phyloP scores from a whole-genome alignment of 1,140 invertebrate species.

The Lucilia cuprina region DNA sequence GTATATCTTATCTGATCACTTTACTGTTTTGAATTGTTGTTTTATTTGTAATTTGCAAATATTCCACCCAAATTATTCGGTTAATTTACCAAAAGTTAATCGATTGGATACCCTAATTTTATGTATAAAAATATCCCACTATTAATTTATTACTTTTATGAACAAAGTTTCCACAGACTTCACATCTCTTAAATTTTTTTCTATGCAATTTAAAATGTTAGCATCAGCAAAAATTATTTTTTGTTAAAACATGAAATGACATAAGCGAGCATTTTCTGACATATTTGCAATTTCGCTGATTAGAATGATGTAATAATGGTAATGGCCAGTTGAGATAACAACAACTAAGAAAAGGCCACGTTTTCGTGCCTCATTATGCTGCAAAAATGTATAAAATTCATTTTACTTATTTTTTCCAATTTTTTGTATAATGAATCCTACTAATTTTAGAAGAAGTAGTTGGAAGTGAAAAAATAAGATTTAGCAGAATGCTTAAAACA shows the following conservation, averaged over 20 bases:
- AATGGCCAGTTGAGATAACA: not conserved
- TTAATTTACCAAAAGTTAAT: too few relatives aligned
- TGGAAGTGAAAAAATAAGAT: not conserved
- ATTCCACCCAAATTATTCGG: too few relatives aligned
- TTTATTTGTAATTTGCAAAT: too few relatives aligned
- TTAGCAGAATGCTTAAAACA: not conserved
- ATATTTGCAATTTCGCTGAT: not conserved
- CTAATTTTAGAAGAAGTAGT: not conserved
- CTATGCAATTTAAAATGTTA: not conserved
- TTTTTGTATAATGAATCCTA: not conserved
- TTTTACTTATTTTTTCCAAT: not conserved
- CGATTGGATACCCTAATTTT: too few relatives aligned
- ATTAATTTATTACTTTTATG: too few relatives aligned
- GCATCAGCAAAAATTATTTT: not conserved
- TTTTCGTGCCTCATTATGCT: slow-evolving; percentile 24
- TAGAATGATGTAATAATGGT: not conserved
- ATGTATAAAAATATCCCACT: too few relatives aligned
- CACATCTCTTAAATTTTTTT: not conserved
- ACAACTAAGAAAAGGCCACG: not conserved
- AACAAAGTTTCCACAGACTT: too few relatives aligned
- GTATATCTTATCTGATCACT: too few relatives aligned
- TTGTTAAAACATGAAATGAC: not conserved
- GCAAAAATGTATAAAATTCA: not conserved
- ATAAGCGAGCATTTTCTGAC: not conserved
- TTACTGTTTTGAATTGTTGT: too few relatives aligned